phyloP scores from a whole-genome alignment of 1,140 invertebrate species.

The Chlorops oryzae region DNA sequence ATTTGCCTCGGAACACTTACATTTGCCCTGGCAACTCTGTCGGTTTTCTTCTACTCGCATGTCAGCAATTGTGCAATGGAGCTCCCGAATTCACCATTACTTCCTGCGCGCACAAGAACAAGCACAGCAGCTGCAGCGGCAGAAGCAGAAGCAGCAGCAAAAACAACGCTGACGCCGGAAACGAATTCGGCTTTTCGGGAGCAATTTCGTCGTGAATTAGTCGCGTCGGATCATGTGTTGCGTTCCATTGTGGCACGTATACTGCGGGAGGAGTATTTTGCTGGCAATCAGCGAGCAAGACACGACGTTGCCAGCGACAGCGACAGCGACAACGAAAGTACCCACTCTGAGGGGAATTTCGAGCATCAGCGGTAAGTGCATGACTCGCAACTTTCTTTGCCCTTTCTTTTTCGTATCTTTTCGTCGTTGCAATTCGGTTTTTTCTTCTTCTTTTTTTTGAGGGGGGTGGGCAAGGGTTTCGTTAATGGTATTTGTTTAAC shows the following conservation, averaged over 20 bases:
- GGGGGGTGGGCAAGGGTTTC: no score
- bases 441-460: no score
- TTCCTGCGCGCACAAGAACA: conserved; percentile 33
- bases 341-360: neutral
- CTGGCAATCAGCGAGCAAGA: no score
- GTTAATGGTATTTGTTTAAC: no score
- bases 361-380: no score
- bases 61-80: conserved; percentile 16
- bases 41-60: conserved; percentile 37
- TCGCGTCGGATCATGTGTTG: conserved; percentile 14
- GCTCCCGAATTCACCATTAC: conserved; percentile 23
- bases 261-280: neutral
- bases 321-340: neutral
- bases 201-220: conserved; percentile 14
- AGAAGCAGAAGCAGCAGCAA: neutral
- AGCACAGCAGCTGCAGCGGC: neutral
- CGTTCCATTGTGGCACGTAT: conserved; percentile 8
- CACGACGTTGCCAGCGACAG: neutral
- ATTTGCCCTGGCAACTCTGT: conserved; percentile 31
- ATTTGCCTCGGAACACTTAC: conserved; percentile 35
- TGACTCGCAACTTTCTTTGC: no score
- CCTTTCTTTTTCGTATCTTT: no score
- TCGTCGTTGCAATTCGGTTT: no score
- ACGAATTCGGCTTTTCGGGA: conserved; percentile 4
- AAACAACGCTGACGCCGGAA: neutral